A percentile compares a stretch with the other conserved stretches of the same genome.
Conservation (phyloP, 2,113 vertebrate genomes). For the Sturnus vulgaris region DNA sequence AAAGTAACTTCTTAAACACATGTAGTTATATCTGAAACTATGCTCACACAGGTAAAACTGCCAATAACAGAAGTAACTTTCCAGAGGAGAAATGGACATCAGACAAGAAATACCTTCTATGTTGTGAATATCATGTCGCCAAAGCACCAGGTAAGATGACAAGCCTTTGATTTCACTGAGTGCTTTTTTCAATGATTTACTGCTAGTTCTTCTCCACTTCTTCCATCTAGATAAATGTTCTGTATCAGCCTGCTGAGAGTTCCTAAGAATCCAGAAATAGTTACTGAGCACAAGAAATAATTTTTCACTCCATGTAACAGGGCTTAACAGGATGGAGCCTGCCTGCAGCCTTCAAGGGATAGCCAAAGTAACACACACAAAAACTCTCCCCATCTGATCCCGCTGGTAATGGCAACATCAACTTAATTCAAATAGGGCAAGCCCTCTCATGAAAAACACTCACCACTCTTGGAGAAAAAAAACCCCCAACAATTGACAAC, state of each 20-base stretch:
- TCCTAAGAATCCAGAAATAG: conserved; percentile 48
- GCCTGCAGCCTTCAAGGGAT: background rate
- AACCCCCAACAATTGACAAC: background rate
- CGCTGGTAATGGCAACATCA: background rate
- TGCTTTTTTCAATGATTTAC: conserved; percentile 73
- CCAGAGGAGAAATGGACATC: background rate
- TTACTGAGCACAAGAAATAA: background rate
- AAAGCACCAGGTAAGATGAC: conserved; percentile 79
- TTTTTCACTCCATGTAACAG: background rate
- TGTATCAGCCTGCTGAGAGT: conserved; percentile 37
- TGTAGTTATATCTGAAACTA: background rate
- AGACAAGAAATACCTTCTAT: conserved; percentile 73
- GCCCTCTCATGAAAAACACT: background rate
- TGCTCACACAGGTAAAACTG: background rate
- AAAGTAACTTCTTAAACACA: background rate
- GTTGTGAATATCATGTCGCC: conserved; percentile 82
- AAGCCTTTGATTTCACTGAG: conserved; percentile 64
- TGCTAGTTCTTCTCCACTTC: conserved; percentile 74
- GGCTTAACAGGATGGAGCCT: background rate
- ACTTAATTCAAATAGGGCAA: background rate
- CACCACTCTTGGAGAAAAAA: background rate
- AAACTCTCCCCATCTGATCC: background rate
- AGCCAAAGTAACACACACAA: background rate
- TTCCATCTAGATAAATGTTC: conserved; percentile 68
- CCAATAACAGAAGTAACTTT: background rate